A percentile compares a stretch with the other conserved stretches of the same genome.
Conservation (phyloP, 2,888 invertebrate genomes). For the Parnassius glacialis region DNA sequence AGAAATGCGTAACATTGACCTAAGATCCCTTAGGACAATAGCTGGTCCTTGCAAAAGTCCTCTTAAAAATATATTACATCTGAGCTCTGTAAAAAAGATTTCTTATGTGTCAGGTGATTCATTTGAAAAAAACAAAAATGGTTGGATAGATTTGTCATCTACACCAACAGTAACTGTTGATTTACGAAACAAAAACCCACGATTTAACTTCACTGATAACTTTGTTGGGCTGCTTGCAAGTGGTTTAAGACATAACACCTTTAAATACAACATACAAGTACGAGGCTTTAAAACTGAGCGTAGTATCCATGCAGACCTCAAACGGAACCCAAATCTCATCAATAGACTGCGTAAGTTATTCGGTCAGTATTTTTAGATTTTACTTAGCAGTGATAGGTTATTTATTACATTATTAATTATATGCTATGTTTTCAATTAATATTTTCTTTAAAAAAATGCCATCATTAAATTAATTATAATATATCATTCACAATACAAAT, state of each 20-base stretch:
- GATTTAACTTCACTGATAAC: conserved; percentile 54
- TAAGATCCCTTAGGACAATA: conserved; percentile 48
- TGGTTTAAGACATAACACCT: conserved; percentile 42
- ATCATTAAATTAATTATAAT: too few species aligned
- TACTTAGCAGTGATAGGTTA: conserved; percentile 24
- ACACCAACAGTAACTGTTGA: conserved; percentile 52
- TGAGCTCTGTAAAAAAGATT: conserved; percentile 54
- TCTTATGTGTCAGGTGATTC: conserved; percentile 63
- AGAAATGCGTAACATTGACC: conserved; percentile 61
- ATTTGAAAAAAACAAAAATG: conserved; percentile 70
- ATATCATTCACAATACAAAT: too few species aligned
- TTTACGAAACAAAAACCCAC: conserved; percentile 43
- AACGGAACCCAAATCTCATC: conserved; percentile 86
- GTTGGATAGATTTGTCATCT: conserved; percentile 44
- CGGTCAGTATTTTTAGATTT: conserved; percentile 52
- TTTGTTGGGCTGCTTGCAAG: conserved; percentile 51
- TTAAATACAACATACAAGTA: conserved; percentile 75
- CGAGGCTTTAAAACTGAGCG: conserved; percentile 91
- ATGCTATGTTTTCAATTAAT: not conserved
- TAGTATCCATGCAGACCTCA: conserved; percentile 84
- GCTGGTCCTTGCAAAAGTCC: conserved; percentile 39
- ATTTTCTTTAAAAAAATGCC: too few species aligned
- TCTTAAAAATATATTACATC: conserved; percentile 37
- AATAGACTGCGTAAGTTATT: conserved; percentile 83
- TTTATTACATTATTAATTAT: conserved; percentile 2